Evolutionary conservation across 2,888 invertebrate genomes (phyloP), one percentile per base, ranked within the genome.

Genomic region (Omphaloscelis lunosa): DNA sequence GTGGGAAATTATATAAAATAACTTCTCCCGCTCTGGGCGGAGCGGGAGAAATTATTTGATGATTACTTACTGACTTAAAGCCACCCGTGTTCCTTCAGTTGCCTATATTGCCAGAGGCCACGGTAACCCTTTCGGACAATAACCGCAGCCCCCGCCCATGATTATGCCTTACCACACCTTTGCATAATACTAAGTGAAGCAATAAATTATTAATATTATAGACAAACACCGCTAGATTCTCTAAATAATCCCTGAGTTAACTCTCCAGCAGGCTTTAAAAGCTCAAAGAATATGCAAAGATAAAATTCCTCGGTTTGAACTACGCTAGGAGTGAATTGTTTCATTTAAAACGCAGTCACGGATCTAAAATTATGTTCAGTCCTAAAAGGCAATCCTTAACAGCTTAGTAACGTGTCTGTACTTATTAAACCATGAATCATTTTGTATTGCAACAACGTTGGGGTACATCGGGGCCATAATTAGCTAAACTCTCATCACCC

Each of bases 351-450:
- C 65, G 53, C 77, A 88, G 86, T 86, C 86, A 86, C 86, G 86
- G 82, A 63, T 84, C 70, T 69, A 77, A 86, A 88, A 88, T 86
- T 86, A 88, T 82, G 88, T 84, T 80, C 68, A 45, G 58, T 62
- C 78, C 65, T 80, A 84, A 84, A 87, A 84, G 79, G 87, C 59
- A 88, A 84, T 88, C 88, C 71, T 53, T 77, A 84, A 88, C 86
- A 77, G 78, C 68, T 65, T 23, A 45, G 87, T 84, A 82, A 86
- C 86, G 88, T 88, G 88, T 80, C 61, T 74, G 62, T 75, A 77
- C 53, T 86, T 88, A 86, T 84, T 86, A 86, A 84, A 84, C 58
- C 72, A 79, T 75, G 86, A 79, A 86, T 80, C 79, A 82, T 84
- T 81, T 82, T 78, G 82, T 87, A 87, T 88, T 88, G 79, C 87